Evolutionary conservation across 2,797 vertebrate species (phyloP).

Genomic region (Sebastes variabilis): DNA sequence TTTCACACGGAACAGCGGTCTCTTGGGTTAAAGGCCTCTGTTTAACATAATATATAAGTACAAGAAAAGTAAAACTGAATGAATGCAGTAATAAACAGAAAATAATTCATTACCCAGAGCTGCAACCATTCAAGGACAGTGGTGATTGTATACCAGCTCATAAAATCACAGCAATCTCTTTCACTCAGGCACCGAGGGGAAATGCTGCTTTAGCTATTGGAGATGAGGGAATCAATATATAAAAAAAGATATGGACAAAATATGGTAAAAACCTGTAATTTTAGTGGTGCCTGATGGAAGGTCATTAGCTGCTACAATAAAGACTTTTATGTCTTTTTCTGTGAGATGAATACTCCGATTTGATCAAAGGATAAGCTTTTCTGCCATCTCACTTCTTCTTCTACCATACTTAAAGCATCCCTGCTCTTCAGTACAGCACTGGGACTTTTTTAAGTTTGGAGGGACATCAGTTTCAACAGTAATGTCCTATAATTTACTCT

Average conservation of each 20-base stretch:
- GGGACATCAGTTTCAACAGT: constrained; percentile 30
- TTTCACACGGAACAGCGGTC: not conserved
- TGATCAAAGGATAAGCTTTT: constrained; percentile 18
- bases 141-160: constrained; percentile 26
- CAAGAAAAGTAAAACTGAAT: constrained; percentile 21
- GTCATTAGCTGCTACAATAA: constrained; percentile 37
- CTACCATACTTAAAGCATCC: not conserved
- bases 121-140: constrained; percentile 44
- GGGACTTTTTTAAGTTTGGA: not conserved
- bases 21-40: not conserved
- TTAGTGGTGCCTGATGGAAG: constrained; percentile 7
- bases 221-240: constrained; percentile 36
- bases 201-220: constrained; percentile 1
- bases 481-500: constrained; percentile 35
- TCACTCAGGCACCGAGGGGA: not conserved
- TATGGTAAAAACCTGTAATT: constrained; percentile 21
- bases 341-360: constrained; percentile 12
- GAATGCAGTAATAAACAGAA: constrained; percentile 11
- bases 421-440: not conserved
- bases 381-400: not conserved
- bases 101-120: constrained; percentile 11
- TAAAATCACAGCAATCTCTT: constrained; percentile 29
- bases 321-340: constrained; percentile 23
- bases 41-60: not conserved
- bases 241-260: constrained; percentile 34